Evolutionary conservation across 2,113 vertebrate species (phyloP), one percentile per base, ranked within the genome.

Genomic region (Struthidea cinerea): DNA sequence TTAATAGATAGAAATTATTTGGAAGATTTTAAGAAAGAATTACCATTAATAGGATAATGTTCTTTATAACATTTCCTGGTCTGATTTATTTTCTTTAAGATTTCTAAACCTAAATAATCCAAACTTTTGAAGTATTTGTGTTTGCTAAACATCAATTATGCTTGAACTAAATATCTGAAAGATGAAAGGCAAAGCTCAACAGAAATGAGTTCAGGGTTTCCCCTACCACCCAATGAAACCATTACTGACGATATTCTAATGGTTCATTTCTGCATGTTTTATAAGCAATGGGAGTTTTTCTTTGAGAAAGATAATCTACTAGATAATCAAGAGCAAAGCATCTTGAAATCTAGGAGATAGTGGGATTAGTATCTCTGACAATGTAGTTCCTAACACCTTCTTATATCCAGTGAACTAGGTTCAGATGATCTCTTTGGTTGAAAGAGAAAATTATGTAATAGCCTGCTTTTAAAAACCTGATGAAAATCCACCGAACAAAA

Each of bases 1-100:
- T 96, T 92, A 87, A 96, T 77, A 84, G 49, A 84, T 80, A 39
- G 64, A 92, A 96, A 94, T 92, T 42, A 26, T 95, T 65, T 95
- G 52, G n/a, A 92, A 95, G 64, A 96, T 35, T 94, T 96, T 93
- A 87, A 64, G 57, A 60, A 71, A 84, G 13, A 84, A 93, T 70
- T 32, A 95, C 86, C 65, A 84, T 35, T 93, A 30, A 28, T 55
- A 90, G 44, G 33, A 50, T 55, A 68, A 57, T 7, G 27, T 4
- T 80, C 33, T 68, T 97, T 96, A 78, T 79, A 87, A 82, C 4
- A 76, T 90, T 93, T 92, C 28, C n/a, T 47, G 91, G 22, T 56
- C 8, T 87, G 9, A 60, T 94, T 96, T 95, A 19, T 59, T 93
- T 95, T 91, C 44, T 68, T 37, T 79, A 44, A 86, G 56, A 74